Conservation (phyloP, 2,797 vertebrate genomes). For the Onychomys torridus region DNA sequence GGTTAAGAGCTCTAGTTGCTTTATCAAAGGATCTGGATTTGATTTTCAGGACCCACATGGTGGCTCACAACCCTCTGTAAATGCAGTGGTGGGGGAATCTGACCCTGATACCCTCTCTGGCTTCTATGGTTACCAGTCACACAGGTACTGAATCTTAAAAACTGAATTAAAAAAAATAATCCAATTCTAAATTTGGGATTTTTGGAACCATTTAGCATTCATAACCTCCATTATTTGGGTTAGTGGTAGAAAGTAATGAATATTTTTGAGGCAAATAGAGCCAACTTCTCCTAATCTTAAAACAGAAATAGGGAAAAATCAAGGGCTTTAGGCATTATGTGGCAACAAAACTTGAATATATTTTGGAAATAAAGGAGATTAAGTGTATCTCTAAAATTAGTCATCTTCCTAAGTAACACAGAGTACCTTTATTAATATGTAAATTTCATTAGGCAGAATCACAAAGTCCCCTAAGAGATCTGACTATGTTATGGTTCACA, state of each 20-base stretch:
- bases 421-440: slow-evolving; percentile 10
- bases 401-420: neutral
- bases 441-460: slow-evolving; percentile 18
- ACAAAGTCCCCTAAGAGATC: neutral
- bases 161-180: neutral
- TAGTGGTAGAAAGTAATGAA: neutral
- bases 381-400: slow-evolving; percentile 34
- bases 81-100: too few species aligned
- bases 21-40: neutral
- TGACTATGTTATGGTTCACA: slow-evolving; percentile 33
- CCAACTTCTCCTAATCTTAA: slow-evolving; percentile 27
- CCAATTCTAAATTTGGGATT: neutral
- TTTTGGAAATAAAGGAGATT: slow-evolving; percentile 27
- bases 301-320: slow-evolving; percentile 7
- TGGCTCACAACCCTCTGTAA: neutral
- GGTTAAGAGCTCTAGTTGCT: neutral
- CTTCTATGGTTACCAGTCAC: neutral
- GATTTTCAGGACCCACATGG: neutral
- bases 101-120: neutral
- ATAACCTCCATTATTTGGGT: neutral
- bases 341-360: neutral
- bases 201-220: neutral
- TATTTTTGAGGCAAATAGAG: slow-evolving; percentile 15
- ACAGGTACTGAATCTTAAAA: neutral
- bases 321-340: slow-evolving; percentile 8